Conservation (phyloP, 2,113 vertebrate genomes). For the Pterocles burchelli region DNA sequence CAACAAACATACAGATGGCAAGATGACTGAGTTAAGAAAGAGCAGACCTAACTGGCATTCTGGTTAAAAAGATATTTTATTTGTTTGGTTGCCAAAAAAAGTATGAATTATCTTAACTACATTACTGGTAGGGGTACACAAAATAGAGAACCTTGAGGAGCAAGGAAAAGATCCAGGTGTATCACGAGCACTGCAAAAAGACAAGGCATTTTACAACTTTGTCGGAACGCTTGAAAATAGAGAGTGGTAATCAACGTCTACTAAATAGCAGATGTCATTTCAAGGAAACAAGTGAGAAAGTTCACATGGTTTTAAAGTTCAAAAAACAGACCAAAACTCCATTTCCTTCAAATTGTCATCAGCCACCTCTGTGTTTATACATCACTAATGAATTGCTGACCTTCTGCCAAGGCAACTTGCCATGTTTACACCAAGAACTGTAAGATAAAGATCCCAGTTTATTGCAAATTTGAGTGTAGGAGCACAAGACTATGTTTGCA, state of each 20-base stretch:
- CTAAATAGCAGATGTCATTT: background rate
- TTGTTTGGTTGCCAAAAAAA: background rate
- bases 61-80: background rate
- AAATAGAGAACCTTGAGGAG: background rate
- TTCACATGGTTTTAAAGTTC: background rate
- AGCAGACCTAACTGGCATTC: background rate
- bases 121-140: rapidly evolving
- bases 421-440: background rate
- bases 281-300: background rate
- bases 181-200: background rate
- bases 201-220: background rate
- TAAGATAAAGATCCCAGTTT: background rate
- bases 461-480: background rate
- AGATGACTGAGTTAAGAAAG: background rate
- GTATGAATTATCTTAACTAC: background rate
- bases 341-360: background rate
- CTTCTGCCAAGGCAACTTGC: background rate
- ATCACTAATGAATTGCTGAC: background rate
- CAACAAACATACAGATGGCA: background rate
- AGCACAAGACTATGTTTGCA: background rate
- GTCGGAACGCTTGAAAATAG: background rate
- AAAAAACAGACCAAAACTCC: background rate
- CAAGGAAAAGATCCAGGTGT: background rate
- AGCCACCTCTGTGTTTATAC: background rate
- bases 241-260: background rate